Evolutionary conservation across 1,140 invertebrate species (phyloP).

Genomic region (Aphaenogaster floridana): DNA sequence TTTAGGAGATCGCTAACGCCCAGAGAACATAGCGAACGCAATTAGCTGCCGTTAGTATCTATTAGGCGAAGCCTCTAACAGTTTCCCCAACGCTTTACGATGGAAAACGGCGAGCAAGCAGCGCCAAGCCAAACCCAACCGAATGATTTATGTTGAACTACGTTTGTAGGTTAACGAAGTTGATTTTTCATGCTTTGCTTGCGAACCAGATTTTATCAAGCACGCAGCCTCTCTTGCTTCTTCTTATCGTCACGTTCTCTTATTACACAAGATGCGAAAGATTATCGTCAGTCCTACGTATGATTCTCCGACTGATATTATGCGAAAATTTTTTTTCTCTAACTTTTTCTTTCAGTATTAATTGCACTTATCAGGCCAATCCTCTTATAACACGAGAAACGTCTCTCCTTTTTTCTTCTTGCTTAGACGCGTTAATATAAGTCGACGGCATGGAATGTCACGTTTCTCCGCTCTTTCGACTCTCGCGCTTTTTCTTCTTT

Average conservation of each 20-base stretch:
- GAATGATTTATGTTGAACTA: conserved; percentile 52
- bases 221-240: not conserved
- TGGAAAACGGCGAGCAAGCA: conserved; percentile 51
- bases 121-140: conserved; percentile 51
- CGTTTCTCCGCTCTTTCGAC: conserved; percentile 24
- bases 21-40: conserved; percentile 49
- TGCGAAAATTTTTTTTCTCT: conserved; percentile 3
- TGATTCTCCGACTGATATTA: not conserved
- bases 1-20: conserved; percentile 47
- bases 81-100: conserved; percentile 42
- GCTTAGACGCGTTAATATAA: conserved; percentile 41
- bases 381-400: conserved; percentile 9
- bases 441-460: not conserved
- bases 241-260: not conserved
- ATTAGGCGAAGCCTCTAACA: conserved; percentile 37
- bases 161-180: conserved; percentile 62
- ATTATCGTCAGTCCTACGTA: not conserved
- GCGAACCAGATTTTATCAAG: conserved; percentile 45
- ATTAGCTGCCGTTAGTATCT: conserved; percentile 64
- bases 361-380: not conserved
- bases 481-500: conserved; percentile 38
- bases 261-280: conserved; percentile 4
- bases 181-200: conserved; percentile 52
- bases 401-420: not conserved
- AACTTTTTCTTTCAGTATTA: not conserved